Evolutionary conservation across 1,140 invertebrate species (phyloP), one percentile per base, ranked within the genome.

Genomic region (Ganaspis sp.): DNA sequence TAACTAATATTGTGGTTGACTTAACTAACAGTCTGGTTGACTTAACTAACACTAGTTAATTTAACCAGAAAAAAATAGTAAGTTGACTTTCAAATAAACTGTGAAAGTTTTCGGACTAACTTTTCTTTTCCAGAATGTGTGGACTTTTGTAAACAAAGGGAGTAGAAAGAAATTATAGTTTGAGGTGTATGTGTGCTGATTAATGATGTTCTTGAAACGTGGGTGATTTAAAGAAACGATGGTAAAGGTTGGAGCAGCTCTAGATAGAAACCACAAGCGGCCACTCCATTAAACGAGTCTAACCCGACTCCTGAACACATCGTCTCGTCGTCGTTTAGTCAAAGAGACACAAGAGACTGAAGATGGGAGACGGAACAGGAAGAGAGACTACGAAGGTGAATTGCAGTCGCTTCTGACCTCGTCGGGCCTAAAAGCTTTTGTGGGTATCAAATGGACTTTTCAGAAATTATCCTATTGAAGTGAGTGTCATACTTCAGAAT

Each of bases 281-380:
- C 69, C 69, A 78, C 76, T 80, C 76, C 78, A 80, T 82, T 82
- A 82, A 76, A 70, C 72, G 49, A 70, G 69, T 64, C 72, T 75
- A 69, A 81, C 37, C 73, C 73, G 42, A 69, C 70, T 73, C 64
- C 29, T 70, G 40, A 72, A 74, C 38, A 37, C 70, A 73, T 49
- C 45, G 42, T 49, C 71, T 53, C 42, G 53, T 19, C 40, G 54
- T 74, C 64, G 37, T 74, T 72, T 75, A 64, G 74, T 79, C 73
- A 78, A 78, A 74, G 64, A 71, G 72, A 21, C 38, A 73, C 34
- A 19, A 58, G 53, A 17, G 19, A 73, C 34, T 53, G 26, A 26
- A 42, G 29, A 26, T 19, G 37, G n/a, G 72, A 72, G 38, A 53
- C 29, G 29, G 29, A 34, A 34, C 2, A 34, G 29, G 29, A 34